These are phyloP conservation scores for Sebastes cheni DNA, from an alignment of 2,797 vertebrate genomes.

Conservation along the genomic window DNA sequence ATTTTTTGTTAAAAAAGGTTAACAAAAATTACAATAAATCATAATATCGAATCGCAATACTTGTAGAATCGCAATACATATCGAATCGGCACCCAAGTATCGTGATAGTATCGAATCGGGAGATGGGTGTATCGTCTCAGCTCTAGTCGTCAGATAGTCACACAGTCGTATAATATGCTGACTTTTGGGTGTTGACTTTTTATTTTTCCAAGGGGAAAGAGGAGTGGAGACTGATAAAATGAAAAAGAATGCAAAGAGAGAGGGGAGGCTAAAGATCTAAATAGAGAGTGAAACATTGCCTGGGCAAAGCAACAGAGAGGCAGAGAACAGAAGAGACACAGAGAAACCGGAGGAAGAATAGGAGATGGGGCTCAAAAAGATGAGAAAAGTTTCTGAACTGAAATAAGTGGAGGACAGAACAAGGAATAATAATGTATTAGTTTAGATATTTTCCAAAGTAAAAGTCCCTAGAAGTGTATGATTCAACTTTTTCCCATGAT, in stretches of 20 bases:
- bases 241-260: neutral
- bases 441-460: too few species aligned
- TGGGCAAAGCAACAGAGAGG: neutral
- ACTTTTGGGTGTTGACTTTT: neutral
- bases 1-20: too few species aligned
- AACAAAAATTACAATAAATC: too few species aligned
- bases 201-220: neutral
- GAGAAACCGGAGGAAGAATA: slow-evolving; percentile 18
- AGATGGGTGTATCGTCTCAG: too few species aligned
- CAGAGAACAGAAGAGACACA: neutral
- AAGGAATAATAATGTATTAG: slow-evolving; percentile 21
- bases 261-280: neutral
- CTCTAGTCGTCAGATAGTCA: too few species aligned
- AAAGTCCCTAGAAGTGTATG: too few species aligned
- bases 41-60: too few species aligned
- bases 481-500: too few species aligned
- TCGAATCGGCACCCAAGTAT: too few species aligned
- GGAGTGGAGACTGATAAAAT: neutral
- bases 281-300: slow-evolving; percentile 8
- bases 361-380: slow-evolving; percentile 38
- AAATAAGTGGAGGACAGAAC: slow-evolving; percentile 34
- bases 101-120: too few species aligned
- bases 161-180: too few species aligned
- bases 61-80: too few species aligned
- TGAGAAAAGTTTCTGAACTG: slow-evolving; percentile 48